Base-by-base conservation (phyloP, 2,888 invertebrate genomes). In the Lydus trimaculatus region DNA sequence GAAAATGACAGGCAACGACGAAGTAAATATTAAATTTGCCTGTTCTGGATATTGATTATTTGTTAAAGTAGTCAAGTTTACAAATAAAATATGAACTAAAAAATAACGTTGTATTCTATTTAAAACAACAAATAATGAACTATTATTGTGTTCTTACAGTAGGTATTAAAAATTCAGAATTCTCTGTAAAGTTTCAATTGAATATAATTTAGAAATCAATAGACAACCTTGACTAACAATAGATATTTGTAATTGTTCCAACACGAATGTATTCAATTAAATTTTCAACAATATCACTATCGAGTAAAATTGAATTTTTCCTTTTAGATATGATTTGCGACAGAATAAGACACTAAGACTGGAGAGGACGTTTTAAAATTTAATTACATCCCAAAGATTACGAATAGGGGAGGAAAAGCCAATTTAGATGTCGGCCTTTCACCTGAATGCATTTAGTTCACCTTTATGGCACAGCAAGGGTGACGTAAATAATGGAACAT, bases 381-480 rank as follows among this genome's bases (percentile, higher is more conserved):
- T 69, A 68, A 71, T 68, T 68, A 71, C 61, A 33, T 25, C 62
- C 59, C 25, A 64, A 43, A 67, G 70, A 69, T 70, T 70, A 66
- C 43, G 56, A 43, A 23, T 4, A 60, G 65, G 61, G 66, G 62
- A 67, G 70, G 64, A 70, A 69, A 70, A 70, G 70, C 65, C 70
- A 70, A 70, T 70, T 70, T 70, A 65, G 63, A 63, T 63, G 31
- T 63, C 25, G 62, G 63, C 65, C 67, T 63, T 70, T 67, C 70
- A 65, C 67, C 70, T 64, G 67, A 70, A 70, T 65, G 70, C 70
- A 65, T 70, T 67, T 65, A 70, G 59, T 63, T 65, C 67, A 64
- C 67, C 65, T 69, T 69, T 58, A 66, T 63, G 56, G 61, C 23
- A 61, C 15, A 58, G 60, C 39, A 56, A 63, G 63, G 69, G 69